Evolutionary conservation across 2,888 invertebrate species (phyloP).

Genomic region (Neoaliturus tenellus): DNA sequence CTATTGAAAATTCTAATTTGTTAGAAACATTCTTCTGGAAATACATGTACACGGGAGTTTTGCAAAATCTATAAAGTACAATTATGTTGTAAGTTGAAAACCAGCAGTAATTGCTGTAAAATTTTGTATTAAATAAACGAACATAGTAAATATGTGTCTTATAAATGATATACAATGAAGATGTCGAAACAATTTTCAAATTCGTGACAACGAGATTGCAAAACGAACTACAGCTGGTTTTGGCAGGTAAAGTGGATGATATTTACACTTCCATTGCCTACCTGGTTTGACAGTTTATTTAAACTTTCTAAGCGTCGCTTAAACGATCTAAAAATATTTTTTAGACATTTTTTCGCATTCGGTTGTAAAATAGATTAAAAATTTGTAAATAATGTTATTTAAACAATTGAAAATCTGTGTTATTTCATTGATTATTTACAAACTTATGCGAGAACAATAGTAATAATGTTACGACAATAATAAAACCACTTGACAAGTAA

Average conservation of each 20-base stretch:
- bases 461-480: neutral
- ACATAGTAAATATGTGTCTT: too few species aligned
- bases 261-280: neutral
- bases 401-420: neutral
- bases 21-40: neutral
- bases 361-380: neutral
- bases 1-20: too few species aligned
- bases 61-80: too few species aligned
- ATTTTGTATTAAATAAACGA: too few species aligned
- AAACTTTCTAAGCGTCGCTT: neutral
- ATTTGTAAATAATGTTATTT: neutral
- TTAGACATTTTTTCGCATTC: neutral
- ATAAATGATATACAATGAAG: too few species aligned
- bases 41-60: too few species aligned
- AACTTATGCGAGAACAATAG: neutral
- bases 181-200: too few species aligned
- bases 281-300: conserved; percentile 17
- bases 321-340: neutral
- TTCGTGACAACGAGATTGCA: neutral
- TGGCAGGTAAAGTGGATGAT: neutral
- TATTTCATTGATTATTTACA: neutral
- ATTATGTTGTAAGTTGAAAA: too few species aligned
- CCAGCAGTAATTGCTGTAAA: too few species aligned
- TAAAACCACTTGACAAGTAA: too few species aligned
- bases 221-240: neutral